Evolutionary conservation across 2,888 invertebrate genomes (phyloP), one percentile per base, ranked within the genome.

Genomic region (Deilephila elpenor): DNA sequence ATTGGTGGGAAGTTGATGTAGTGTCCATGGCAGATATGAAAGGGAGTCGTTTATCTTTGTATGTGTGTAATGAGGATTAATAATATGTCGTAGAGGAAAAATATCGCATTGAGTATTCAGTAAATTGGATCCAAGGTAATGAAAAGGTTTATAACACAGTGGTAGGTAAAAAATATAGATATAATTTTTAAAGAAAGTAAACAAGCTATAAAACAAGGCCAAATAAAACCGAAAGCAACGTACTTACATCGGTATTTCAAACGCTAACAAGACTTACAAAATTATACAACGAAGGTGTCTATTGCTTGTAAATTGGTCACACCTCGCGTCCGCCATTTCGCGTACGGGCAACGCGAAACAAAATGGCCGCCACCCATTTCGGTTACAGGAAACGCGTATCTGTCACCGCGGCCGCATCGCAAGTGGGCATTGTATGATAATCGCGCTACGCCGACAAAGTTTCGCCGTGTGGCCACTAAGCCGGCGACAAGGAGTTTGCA

Each of bases 351-450:
- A 74, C 82, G 83, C 82, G 83, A 86, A 89, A 91, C 93, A 94
- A 94, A 89, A 94, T 94, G 94, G 93, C 92, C 79, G 85, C 84
- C 84, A 79, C 83, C 91, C 88, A 88, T 91, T 93, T 93, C 87
- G 92, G 91, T 89, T 88, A 89, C 89, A 93, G 93, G 93, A 94
- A 93, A 92, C 91, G 92, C 90, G 91, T 93, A 93, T 93, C 93
- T 93, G 93, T 93, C 93, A 93, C 88, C 90, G 86, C 84, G 84
- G 88, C 87, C 83, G 92, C 92, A 93, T 93, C 88, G 89, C 92
- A 91, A 94, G 92, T 90, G 89, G 91, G 86, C 84, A 94, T 94
- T 94, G 94, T 94, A 94, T 94, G 94, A 93, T 94, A 94, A 94
- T 94, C 86, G 84, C 74, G 53, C 82, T 82, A 87, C 87, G 88